phyloP scores from a whole-genome alignment of 30 jellyfish, hydroid and myxozoan species.

The Hydra vulgaris region DNA sequence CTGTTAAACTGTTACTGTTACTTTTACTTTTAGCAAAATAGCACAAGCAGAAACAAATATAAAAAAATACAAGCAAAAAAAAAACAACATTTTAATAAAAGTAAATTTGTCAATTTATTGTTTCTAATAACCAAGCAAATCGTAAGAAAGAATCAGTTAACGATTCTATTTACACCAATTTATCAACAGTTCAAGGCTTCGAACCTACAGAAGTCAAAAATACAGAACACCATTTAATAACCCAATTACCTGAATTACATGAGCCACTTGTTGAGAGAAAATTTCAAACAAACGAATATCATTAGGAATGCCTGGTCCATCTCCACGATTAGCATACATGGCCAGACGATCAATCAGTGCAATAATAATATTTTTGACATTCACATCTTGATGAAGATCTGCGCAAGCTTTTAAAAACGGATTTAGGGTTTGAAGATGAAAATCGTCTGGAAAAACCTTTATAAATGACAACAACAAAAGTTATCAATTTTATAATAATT shows the following conservation, averaged over 20 bases:
- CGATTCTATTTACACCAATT: too few relatives aligned
- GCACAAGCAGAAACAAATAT: too few relatives aligned
- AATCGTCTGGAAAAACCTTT: conserved; percentile 95
- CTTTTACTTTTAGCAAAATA: too few relatives aligned
- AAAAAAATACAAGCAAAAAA: too few relatives aligned
- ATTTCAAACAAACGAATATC: conserved; percentile 83
- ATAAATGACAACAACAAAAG: not conserved
- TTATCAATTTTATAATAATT: not conserved
- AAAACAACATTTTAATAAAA: too few relatives aligned
- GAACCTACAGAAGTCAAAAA: too few relatives aligned
- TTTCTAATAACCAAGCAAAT: too few relatives aligned
- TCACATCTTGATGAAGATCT: conserved; percentile 90
- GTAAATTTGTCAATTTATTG: too few relatives aligned
- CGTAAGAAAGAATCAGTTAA: too few relatives aligned
- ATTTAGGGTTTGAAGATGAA: conserved; percentile 81
- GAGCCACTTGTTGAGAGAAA: conserved; percentile 87
- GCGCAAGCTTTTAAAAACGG: conserved; percentile 94
- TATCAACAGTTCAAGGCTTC: too few relatives aligned
- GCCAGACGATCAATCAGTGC: conserved; percentile 92
- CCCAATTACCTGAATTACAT: conserved; percentile 87
- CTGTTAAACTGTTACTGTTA: too few relatives aligned
- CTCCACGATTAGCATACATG: conserved; percentile 92
- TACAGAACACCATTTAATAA: too few relatives aligned
- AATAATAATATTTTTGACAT: conserved; percentile 87
- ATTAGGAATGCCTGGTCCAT: conserved; percentile 87